Conservation (phyloP, 2,797 vertebrate genomes). For the Lemur catta region DNA sequence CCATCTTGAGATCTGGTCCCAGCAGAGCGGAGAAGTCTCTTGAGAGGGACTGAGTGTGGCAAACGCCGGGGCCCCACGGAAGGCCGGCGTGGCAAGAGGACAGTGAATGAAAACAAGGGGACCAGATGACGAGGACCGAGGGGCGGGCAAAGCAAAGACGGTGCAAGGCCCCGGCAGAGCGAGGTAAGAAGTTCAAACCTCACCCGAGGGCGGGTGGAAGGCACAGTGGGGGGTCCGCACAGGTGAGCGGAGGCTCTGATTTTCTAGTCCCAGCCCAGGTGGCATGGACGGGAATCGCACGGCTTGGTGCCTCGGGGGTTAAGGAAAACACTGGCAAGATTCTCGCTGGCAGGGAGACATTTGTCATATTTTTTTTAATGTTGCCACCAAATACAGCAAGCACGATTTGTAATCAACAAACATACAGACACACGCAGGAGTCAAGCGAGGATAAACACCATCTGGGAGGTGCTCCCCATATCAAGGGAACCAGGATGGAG, state of each 20-base stretch:
- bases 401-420: constrained; percentile 80
- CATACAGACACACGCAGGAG: constrained; percentile 69
- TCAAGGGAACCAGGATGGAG: constrained; percentile 55
- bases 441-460: constrained; percentile 74
- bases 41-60: not conserved
- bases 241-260: not conserved
- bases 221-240: not conserved
- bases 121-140: not conserved
- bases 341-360: constrained; percentile 49
- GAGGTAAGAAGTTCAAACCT: not conserved
- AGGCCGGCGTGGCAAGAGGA: not conserved
- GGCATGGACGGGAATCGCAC: not conserved
- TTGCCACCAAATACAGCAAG: constrained; percentile 75
- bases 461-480: constrained; percentile 63
- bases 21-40: not conserved
- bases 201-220: not conserved
- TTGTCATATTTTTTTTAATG: constrained; percentile 73
- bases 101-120: not conserved
- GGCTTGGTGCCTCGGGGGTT: constrained; percentile 36
- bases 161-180: no score
- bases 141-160: not conserved
- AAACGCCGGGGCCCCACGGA: not conserved
- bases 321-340: constrained; percentile 70
- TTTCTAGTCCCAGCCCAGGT: not conserved
- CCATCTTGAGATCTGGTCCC: not conserved